Base-by-base conservation (phyloP, 2,797 vertebrate genomes). In the Martes flavigula region DNA sequence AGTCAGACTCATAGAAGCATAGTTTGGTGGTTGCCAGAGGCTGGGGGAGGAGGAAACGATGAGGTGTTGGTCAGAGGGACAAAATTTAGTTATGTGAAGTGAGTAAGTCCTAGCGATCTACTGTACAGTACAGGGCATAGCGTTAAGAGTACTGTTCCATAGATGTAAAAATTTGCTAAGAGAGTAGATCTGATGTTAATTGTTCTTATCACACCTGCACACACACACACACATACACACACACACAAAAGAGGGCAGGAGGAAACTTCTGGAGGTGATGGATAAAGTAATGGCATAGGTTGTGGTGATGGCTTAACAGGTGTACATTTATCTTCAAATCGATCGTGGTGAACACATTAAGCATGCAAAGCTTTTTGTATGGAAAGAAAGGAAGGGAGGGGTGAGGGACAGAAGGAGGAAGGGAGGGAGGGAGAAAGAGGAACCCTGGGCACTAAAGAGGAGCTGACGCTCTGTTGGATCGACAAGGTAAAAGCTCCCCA, bases 381-480 rank as follows among this genome's bases (percentile, higher is more conserved):
- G n/a, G 27, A 35, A 51, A 48, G 78, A 60, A 51, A 91, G 1
- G 7, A 27, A 30, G 43, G 10, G n/a, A 58, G n/a, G 32, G 17
- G 3, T 12, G 85, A 58, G 25, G 38, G 38, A n/a, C 14, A 40
- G 30, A 40, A 48, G 1, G 8, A 7, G 4, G 9, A 20, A 60
- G 15, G 18, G 21, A n/a, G 3, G 17, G 32, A 25, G 0, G 13
- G 87, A 48, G n/a, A 56, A 54, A 79, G 40, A 78, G 32, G 56
- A 82, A 68, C 27, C 17, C 2, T 7, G 5, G 43, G 91, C 25
- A 20, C 23, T 86, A 91, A 51, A 54, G 87, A 56, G 25, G 15
- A 73, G 25, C 14, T 64, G 68, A 87, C 17, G 73, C 27, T 40
- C 48, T 90, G 21, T 93, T 86, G 79, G 14, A 79, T 92, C 66